phyloP scores from a whole-genome alignment of 2,797 vertebrate genomes.

The Sardinella longiceps region DNA sequence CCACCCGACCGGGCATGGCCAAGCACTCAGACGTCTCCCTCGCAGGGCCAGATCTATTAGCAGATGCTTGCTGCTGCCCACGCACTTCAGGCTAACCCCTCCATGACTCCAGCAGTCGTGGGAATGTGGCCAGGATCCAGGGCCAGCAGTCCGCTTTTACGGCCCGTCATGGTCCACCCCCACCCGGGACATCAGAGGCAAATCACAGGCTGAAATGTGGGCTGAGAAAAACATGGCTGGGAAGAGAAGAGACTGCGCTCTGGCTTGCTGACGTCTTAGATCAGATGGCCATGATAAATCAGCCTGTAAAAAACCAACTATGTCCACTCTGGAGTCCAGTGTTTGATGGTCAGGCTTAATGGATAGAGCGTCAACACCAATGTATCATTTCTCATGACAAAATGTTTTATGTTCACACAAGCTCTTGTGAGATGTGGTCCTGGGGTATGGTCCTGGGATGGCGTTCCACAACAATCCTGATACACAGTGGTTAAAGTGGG shows the following conservation, averaged over 20 bases:
- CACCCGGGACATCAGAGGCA: not conserved
- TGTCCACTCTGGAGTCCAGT: not conserved
- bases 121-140: conserved; percentile 65
- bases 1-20: not conserved
- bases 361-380: not conserved
- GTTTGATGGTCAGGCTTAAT: not conserved
- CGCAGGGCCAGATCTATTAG: not conserved
- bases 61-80: conserved; percentile 55
- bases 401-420: not conserved
- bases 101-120: conserved; percentile 73
- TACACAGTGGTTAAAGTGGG: too few relatives aligned
- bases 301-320: not conserved
- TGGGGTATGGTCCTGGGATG: not conserved
- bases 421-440: not conserved
- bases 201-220: not conserved
- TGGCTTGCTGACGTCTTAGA: not conserved
- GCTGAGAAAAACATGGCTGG: not conserved
- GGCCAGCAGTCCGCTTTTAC: conserved; percentile 40
- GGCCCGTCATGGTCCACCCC: conserved; percentile 50
- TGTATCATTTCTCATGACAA: not conserved
- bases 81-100: conserved; percentile 67
- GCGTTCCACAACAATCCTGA: not conserved
- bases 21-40: not conserved
- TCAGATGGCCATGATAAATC: conserved; percentile 10
- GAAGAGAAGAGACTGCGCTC: not conserved